Evolutionary conservation across 1,140 invertebrate genomes (phyloP), one percentile per base, ranked within the genome.

Genomic region (Lerema accius): DNA sequence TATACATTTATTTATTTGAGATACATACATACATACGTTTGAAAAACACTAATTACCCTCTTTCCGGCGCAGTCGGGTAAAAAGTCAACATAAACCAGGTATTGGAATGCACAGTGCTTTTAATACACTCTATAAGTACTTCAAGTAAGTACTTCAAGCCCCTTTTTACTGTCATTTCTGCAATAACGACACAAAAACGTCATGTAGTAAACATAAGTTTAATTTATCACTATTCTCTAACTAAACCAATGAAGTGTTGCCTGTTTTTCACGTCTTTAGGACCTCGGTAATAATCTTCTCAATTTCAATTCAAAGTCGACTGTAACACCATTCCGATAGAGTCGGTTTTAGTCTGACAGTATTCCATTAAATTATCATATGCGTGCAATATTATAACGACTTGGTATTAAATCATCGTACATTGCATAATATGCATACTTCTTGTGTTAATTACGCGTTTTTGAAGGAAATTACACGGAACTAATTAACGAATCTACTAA

Each of bases 351-450:
- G 14, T 7, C n/a, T n/a, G 13, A 16, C 9, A 0, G 4, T 28
- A n/a, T 26, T 0, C 37, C 26, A 16, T 43, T 13, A 16, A 16
- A 28, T 43, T 56, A 28, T 43, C 23, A 32, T 39, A 56, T 39
- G 37, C 35, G 40, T 56, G 40, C 53, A 42, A 56, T 56, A 56
- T 45, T 55, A 55, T 55, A 42, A 55, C 51, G 51, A 39, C 17
- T 9, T 43, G 37, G 11, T 43, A 42, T 43, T 56, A 43, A 56
- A 28, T 56, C 53, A 40, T 56, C 19, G 13, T 19, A 23, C 26
- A 56, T 56, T 56, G 40, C 53, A 56, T 56, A 56, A 56, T 42
- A 32, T 43, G 37, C 37, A 43, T 43, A 56, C 42, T 19, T 55
- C 51, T 23, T 28, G 26, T 51, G 32, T 51, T 56, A 43, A 56